Percentiles rank a stretch among this genome's conserved stretches.
phyloP scores from a whole-genome alignment of 1,140 invertebrate species.

The Chironomus tepperi region DNA sequence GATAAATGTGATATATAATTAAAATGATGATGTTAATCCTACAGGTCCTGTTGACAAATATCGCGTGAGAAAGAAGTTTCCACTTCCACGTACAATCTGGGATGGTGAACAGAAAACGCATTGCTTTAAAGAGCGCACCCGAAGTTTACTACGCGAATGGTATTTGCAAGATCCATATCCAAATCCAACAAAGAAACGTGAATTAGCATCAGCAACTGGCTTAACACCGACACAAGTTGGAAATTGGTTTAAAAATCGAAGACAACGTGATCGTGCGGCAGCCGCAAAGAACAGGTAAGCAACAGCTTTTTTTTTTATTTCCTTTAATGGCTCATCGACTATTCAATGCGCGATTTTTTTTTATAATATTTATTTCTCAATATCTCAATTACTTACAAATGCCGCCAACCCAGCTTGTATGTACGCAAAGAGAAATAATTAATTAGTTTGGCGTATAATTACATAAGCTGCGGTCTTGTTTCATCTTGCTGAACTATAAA shows the following conservation, averaged over 20 bases:
- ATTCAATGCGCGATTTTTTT: background rate
- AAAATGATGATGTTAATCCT: background rate
- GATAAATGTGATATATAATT: constrained; percentile 17
- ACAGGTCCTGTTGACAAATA: constrained; percentile 97
- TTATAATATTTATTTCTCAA: background rate
- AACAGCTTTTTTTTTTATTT: constrained; percentile 1
- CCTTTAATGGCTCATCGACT: background rate
- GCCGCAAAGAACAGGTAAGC: constrained; percentile 96
- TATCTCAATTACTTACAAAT: constrained; percentile 7
- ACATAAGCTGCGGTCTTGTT: background rate
- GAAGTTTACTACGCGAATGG: constrained; percentile 92
- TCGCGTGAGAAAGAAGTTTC: constrained; percentile 98
- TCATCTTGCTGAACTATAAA: background rate
- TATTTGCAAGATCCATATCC: constrained; percentile 99
- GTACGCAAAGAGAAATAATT: background rate
- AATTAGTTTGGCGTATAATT: constrained; percentile 19
- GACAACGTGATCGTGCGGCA: constrained; percentile 95
- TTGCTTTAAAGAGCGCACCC: constrained; percentile 97
- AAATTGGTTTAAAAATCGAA: constrained; percentile 99
- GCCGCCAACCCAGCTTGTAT: background rate
- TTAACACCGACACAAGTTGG: constrained; percentile 98
- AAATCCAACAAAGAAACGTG: constrained; percentile 96
- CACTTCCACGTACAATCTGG: constrained; percentile 96
- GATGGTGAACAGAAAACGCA: constrained; percentile 99
- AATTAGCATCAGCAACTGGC: constrained; percentile 93